These are phyloP conservation scores for Meloidogyne exigua DNA, from an alignment of 1,140 invertebrate genomes.

Conservation along the genomic window DNA sequence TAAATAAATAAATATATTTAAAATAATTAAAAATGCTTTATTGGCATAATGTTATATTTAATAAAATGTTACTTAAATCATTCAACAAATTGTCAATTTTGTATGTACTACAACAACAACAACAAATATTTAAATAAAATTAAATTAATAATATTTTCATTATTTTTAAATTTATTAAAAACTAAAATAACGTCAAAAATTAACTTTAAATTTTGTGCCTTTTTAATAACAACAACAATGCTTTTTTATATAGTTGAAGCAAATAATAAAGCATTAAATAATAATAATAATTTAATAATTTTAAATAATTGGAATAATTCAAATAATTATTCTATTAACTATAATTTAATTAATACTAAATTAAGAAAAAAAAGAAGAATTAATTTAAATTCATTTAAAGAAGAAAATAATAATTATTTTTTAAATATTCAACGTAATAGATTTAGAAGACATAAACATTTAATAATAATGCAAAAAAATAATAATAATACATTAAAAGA, in stretches of 20 bases:
- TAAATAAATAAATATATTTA: not conserved
- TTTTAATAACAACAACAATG: not conserved
- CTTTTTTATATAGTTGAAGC: not conserved
- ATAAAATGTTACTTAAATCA: not conserved
- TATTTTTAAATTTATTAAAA: not conserved
- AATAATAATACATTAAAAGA: slow-evolving; percentile 14
- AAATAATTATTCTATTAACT: too few relatives aligned
- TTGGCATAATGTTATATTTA: not conserved
- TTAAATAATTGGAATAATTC: too few relatives aligned
- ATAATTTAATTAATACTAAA: too few relatives aligned
- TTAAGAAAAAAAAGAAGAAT: too few relatives aligned
- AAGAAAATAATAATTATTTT: not conserved
- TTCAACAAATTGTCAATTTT: not conserved
- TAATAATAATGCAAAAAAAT: not conserved
- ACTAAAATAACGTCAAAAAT: not conserved
- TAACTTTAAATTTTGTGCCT: not conserved
- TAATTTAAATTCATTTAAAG: too few relatives aligned
- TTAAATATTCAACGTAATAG: not conserved
- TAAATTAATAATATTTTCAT: not conserved
- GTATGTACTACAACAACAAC: too few relatives aligned
- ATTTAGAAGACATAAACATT: not conserved
- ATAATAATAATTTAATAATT: too few relatives aligned
- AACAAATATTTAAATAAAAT: not conserved
- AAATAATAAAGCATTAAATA: not conserved
- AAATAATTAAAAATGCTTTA: not conserved